Conservation (phyloP, 2,113 vertebrate species). For the Engystomops pustulosus region DNA sequence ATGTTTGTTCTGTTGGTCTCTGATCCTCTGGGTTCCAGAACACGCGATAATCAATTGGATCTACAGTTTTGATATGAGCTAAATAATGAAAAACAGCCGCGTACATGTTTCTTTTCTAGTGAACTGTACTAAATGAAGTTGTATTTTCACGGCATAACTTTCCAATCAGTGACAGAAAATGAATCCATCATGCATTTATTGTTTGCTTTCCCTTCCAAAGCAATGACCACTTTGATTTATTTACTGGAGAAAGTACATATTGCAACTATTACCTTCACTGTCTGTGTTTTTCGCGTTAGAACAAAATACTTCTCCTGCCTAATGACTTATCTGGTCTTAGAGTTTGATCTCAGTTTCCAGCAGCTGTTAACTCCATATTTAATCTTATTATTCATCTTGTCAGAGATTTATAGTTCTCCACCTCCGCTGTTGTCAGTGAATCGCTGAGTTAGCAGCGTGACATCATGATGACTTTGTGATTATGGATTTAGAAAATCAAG, state of each 20-base stretch:
- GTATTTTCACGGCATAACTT: not conserved
- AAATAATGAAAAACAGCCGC: not conserved
- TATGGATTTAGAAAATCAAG: not conserved
- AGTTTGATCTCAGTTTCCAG: constrained; percentile 16
- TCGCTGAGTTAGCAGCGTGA: not conserved
- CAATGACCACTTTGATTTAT: constrained; percentile 19
- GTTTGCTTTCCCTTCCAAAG: not conserved
- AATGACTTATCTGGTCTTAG: constrained; percentile 29
- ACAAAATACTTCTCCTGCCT: not conserved
- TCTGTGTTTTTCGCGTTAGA: constrained; percentile 26
- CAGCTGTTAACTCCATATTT: constrained; percentile 20
- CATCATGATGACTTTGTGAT: not conserved
- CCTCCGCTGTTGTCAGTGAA: not conserved
- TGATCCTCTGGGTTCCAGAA: not conserved
- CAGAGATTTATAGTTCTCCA: not conserved
- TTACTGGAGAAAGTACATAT: not conserved
- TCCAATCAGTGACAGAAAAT: not conserved
- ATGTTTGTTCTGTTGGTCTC: not conserved
- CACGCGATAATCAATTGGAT: not conserved
- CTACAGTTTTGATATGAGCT: not conserved
- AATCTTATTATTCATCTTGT: constrained; percentile 24
- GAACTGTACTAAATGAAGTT: not conserved
- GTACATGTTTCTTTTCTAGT: not conserved
- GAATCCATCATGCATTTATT: constrained; percentile 25
- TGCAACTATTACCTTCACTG: constrained; percentile 7